Evolutionary conservation across 2,113 vertebrate species (phyloP).

Genomic region (Stegostoma tigrinum): DNA sequence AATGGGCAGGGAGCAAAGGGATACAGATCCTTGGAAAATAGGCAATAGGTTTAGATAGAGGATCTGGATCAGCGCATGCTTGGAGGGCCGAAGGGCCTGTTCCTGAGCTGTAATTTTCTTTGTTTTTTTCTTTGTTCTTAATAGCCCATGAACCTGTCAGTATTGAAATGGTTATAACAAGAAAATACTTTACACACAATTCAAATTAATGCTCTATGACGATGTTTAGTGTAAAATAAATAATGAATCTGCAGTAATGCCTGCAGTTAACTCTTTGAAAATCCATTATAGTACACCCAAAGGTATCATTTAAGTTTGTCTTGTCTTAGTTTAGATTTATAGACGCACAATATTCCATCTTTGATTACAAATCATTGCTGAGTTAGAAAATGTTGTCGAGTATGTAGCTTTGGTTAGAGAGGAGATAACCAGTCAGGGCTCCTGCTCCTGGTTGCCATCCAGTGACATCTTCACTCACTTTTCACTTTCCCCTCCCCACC

Average conservation of each 20-base stretch:
- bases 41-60: no score
- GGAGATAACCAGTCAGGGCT: background rate
- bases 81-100: no score
- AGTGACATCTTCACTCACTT: background rate
- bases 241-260: background rate
- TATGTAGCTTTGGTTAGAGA: background rate
- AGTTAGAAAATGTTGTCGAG: background rate
- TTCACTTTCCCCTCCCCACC: no score
- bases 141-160: background rate
- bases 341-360: background rate
- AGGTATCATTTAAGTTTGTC: background rate
- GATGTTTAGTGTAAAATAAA: background rate
- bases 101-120: no score
- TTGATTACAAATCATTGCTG: background rate
- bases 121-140: background rate
- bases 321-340: background rate
- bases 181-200: background rate
- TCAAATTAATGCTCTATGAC: background rate
- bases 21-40: no score
- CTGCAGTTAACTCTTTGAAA: background rate
- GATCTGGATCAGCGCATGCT: no score
- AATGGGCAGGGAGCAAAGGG: no score
- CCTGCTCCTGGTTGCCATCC: background rate
- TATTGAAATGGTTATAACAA: background rate
- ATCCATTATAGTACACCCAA: background rate